A percentile compares a stretch with the other conserved stretches of the same genome.
phyloP scores from a whole-genome alignment of 2,113 vertebrate species.

The Chionis minor region DNA sequence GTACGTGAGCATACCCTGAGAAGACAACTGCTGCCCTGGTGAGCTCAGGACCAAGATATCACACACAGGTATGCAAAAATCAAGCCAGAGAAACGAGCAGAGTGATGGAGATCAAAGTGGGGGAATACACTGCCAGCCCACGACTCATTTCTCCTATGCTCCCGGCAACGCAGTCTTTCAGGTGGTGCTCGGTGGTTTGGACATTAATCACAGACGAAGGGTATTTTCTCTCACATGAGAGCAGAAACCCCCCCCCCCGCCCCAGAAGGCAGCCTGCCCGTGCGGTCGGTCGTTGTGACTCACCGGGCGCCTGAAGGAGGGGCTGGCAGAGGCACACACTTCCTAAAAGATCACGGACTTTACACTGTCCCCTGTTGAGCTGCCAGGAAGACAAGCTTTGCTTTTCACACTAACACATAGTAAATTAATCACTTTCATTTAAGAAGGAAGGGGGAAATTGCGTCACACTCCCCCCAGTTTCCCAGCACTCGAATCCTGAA shows the following conservation, averaged over 20 bases:
- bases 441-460: not conserved
- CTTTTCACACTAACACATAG: accelerated
- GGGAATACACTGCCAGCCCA: accelerated
- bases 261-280: not conserved
- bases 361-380: not conserved
- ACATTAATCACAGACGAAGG: not conserved
- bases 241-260: not conserved
- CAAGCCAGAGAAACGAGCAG: not conserved
- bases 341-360: not conserved
- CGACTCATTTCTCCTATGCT: not conserved
- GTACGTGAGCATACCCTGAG: not conserved
- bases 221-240: not conserved
- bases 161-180: accelerated
- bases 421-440: not conserved
- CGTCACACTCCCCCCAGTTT: not conserved
- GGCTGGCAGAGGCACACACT: not conserved
- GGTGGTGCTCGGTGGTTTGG: not conserved
- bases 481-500: not conserved
- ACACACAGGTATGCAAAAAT: not conserved
- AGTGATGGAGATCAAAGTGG: not conserved
- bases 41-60: not conserved
- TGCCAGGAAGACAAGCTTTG: accelerated
- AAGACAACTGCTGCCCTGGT: not conserved
- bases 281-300: not conserved
- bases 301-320: not conserved